Evolutionary conservation across 2,888 invertebrate genomes (phyloP), one percentile per base, ranked within the genome.

Genomic region (Latrodectus hesperus): DNA sequence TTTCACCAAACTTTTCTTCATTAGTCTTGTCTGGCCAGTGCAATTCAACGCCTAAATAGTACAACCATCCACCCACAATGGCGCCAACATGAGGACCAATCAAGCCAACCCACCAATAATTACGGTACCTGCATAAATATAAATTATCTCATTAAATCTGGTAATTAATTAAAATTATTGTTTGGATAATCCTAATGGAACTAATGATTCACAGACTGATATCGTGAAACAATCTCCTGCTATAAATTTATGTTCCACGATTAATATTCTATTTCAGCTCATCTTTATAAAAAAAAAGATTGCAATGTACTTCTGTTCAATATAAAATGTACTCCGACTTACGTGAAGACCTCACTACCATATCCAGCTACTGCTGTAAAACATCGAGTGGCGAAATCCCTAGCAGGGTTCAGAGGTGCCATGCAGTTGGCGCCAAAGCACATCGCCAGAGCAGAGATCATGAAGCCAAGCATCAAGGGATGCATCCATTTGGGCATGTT

Each of bases 381-480:
- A 51, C 94, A 90, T 84, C 94, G 91, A 0, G 94, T 94, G 1
- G 92, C 92, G 26, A 94, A 91, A 91, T 94, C 94, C 86, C 94
- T 91, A 51, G 94, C 94, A 1, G 94, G 94, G 91, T 94, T 94
- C 89, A 94, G 92, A 64, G 94, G 93, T 89, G 93, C 94, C 75
- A 94, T 94, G 90, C 93, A 93, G 91, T 94, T 94, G 89, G 92
- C 91, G 14, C 93, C 94, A 90, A 93, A 93, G 53, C 88, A 88
- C 89, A 89, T 88, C 49, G 88, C 89, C 5, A 88, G 22, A 17
- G 93, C 91, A 90, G 93, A 91, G 16, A 93, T 93, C 89, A 89
- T 89, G 71, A 89, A 88, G 22, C 89, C 89, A 14, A 88, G 70
- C 12, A 84, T 22, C 10, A 93, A 84, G 6, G 93, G 92, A 12